phyloP scores from a whole-genome alignment of 92 coral and sea anemone genomes.

The Palythoa heliodiscus region DNA sequence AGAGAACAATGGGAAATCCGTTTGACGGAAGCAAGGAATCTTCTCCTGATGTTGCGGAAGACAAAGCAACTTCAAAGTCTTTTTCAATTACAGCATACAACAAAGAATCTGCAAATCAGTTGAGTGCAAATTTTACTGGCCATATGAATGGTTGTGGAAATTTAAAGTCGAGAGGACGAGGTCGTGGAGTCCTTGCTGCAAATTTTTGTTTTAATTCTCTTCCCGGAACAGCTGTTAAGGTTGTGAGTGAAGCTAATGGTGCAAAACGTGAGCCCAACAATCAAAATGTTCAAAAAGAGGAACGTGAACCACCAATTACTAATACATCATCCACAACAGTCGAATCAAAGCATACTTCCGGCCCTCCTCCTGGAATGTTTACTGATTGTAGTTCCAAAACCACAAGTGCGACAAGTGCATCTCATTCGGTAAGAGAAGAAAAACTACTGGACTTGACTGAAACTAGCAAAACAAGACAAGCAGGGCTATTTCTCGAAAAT shows the following conservation, averaged over 20 bases:
- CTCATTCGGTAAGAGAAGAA: not conserved
- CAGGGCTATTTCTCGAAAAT: not conserved
- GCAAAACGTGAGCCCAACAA: not conserved
- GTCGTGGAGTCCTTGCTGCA: conserved; percentile 29
- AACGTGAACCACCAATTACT: not conserved
- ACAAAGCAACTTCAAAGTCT: not conserved
- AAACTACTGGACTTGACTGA: not conserved
- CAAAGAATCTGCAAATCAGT: not conserved
- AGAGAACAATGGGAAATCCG: not conserved
- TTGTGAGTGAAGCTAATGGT: not conserved
- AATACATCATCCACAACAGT: not conserved
- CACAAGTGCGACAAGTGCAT: not conserved
- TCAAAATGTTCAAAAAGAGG: not conserved
- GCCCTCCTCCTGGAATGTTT: conserved; percentile 2
- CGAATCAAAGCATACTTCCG: no score
- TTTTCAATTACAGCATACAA: not conserved
- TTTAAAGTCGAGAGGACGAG: conserved; percentile 10
- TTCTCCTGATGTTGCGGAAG: not conserved
- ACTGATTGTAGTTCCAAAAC: not conserved
- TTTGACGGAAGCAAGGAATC: not conserved
- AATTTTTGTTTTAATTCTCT: not conserved
- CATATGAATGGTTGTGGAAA: not conserved
- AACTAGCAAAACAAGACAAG: not conserved
- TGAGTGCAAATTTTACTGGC: not conserved
- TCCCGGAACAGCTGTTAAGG: conserved; percentile 13